These are phyloP conservation scores for Lymantria monacha DNA, from an alignment of 2,888 invertebrate species.

Conservation along the genomic window DNA sequence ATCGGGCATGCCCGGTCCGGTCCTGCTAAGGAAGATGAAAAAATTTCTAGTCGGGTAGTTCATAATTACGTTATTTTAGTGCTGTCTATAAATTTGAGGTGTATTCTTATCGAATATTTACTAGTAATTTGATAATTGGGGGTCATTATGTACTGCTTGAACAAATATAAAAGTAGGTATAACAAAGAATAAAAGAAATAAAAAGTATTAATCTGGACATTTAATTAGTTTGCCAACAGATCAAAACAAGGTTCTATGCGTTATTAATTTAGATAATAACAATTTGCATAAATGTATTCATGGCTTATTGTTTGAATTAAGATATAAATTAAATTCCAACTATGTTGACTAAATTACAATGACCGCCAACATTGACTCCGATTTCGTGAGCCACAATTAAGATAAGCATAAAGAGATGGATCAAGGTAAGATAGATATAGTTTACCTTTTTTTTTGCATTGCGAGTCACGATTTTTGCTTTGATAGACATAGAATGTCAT, in stretches of 20 bases:
- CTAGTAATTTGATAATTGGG: too few species aligned
- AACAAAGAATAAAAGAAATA: too few species aligned
- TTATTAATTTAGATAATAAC: constrained; percentile 35
- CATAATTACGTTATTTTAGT: too few species aligned
- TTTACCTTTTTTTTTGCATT: constrained; percentile 35
- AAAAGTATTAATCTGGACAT: too few species aligned
- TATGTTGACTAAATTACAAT: constrained; percentile 43
- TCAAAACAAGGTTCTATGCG: constrained; percentile 20
- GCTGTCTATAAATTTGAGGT: too few species aligned
- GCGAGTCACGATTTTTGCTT: constrained; percentile 41
- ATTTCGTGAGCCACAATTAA: constrained; percentile 58
- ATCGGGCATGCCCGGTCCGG: too few species aligned
- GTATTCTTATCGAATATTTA: too few species aligned
- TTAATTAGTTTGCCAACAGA: too few species aligned
- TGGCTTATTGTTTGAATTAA: constrained; percentile 51
- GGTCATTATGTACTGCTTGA: too few species aligned
- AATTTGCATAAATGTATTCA: constrained; percentile 35
- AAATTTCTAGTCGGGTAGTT: too few species aligned
- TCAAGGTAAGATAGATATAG: constrained; percentile 51
- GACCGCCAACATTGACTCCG: constrained; percentile 28
- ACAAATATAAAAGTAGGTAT: too few species aligned
- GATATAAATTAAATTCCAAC: constrained; percentile 51
- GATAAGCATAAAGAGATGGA: constrained; percentile 59
- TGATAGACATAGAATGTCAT: constrained; percentile 30
- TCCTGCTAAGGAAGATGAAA: too few species aligned